A percentile compares a stretch with the other conserved stretches of the same genome.
Evolutionary conservation across 1,140 invertebrate species (phyloP).

Genomic region (Atta cephalotes): DNA sequence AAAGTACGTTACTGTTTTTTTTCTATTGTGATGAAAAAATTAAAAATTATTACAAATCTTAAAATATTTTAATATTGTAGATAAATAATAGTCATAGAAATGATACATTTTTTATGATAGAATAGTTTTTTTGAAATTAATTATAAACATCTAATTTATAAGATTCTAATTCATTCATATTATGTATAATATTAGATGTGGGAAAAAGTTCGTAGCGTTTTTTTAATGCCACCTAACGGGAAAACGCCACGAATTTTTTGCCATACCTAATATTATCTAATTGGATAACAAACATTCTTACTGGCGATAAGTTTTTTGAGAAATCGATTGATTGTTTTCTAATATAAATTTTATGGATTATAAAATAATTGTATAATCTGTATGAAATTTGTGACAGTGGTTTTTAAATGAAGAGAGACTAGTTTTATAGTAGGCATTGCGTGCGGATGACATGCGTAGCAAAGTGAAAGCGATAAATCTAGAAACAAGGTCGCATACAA

Average conservation of each 20-base stretch:
- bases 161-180: neutral
- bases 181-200: neutral
- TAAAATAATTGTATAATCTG: neutral
- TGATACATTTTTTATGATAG: neutral
- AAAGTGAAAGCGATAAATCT: conserved; percentile 44
- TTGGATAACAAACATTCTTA: neutral
- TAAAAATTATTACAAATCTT: neutral
- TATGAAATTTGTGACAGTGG: neutral
- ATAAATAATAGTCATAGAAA: neutral
- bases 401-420: neutral
- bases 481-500: conserved; percentile 1
- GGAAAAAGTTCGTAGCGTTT: no score
- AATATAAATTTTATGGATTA: neutral
- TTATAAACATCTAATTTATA: neutral
- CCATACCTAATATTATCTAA: neutral
- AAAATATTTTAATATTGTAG: neutral
- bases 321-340: neutral
- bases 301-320: neutral
- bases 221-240: no score
- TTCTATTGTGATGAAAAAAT: neutral
- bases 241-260: no score
- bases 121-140: neutral
- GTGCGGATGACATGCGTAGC: neutral
- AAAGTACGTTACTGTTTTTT: conserved; percentile 5
- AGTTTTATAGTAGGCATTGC: conserved; percentile 2